Conservation (phyloP, 2,113 vertebrate genomes). For the Phaethornis superciliosus region DNA sequence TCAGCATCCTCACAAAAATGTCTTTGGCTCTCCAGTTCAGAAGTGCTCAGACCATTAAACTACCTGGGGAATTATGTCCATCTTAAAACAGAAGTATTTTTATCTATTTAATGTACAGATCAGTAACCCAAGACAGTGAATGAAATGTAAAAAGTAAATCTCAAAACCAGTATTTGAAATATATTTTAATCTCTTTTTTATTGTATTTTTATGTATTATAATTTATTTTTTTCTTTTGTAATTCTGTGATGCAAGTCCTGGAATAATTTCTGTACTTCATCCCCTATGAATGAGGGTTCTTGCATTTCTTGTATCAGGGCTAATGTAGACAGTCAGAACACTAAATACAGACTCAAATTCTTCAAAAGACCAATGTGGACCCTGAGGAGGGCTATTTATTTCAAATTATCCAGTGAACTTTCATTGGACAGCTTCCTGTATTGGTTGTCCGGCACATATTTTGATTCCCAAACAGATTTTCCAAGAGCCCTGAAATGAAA, state of each 20-base stretch:
- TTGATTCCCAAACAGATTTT: slow-evolving; percentile 57
- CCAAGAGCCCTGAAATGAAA: slow-evolving; percentile 31
- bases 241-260: slow-evolving; percentile 27
- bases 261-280: not conserved
- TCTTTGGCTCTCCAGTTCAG: not conserved
- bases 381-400: not conserved
- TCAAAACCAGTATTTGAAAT: slow-evolving; percentile 20
- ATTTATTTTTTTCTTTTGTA: not conserved
- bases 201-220: not conserved
- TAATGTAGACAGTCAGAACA: not conserved
- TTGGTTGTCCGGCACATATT: slow-evolving; percentile 12
- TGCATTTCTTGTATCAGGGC: not conserved
- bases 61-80: not conserved
- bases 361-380: not conserved
- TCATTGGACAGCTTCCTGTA: not conserved
- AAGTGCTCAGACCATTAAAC: not conserved
- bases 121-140: not conserved
- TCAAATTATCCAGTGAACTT: not conserved
- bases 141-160: not conserved
- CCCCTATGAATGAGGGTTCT: slow-evolving; percentile 10
- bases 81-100: not conserved
- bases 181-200: slow-evolving; percentile 53
- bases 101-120: not conserved
- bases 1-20: not conserved
- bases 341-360: not conserved